Evolutionary conservation across 2,888 invertebrate genomes (phyloP).

Genomic region (Tethea ocularis): DNA sequence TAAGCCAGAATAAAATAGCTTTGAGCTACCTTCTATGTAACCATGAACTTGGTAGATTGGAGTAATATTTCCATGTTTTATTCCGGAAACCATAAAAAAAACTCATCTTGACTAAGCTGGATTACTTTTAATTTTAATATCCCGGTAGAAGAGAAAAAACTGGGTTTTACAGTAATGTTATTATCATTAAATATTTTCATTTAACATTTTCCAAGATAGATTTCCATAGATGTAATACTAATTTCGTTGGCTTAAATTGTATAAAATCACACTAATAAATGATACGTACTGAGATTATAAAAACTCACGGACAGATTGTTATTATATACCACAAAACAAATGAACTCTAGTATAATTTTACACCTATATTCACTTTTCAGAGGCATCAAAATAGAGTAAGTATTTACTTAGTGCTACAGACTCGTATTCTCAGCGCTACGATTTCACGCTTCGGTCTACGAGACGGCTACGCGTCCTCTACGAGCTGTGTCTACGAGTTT

Average conservation of each 20-base stretch:
- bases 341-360: too few species aligned
- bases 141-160: neutral
- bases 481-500: conserved; percentile 1
- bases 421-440: neutral
- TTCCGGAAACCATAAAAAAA: neutral
- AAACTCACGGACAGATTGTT: too few species aligned
- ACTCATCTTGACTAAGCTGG: neutral
- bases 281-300: too few species aligned
- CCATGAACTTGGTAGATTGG: neutral
- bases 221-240: too few species aligned
- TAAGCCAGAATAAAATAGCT: too few species aligned
- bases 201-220: neutral
- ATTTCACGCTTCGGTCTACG: conserved; percentile 1
- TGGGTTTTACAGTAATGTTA: neutral
- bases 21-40: neutral
- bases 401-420: neutral
- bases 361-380: too few species aligned
- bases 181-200: neutral
- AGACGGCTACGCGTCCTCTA: neutral
- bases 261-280: too few species aligned
- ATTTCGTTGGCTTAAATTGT: too few species aligned
- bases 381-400: neutral
- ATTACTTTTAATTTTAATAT: neutral
- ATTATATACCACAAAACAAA: too few species aligned
- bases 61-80: neutral